Base-by-base conservation (phyloP, 2,797 vertebrate species). In the Rhyacichthys aspro region DNA sequence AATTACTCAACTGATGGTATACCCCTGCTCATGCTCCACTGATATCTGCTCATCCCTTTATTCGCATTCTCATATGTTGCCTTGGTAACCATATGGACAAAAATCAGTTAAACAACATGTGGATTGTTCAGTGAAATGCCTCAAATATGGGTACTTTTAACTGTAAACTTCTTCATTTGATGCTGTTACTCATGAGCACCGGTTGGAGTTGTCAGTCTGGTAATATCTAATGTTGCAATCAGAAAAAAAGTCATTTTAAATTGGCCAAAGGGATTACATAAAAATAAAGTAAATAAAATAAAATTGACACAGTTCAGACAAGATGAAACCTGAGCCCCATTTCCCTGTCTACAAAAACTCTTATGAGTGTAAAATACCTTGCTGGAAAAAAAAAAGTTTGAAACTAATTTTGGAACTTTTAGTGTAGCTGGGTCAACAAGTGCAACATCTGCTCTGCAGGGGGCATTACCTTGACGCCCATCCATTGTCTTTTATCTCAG, bases 81-180 rank as follows among this genome's bases (percentile, higher is more conserved):
- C 81, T 7, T 83, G 78, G 73, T 63, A 87, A 84, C 81, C 55
- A 46, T 47, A 70, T 4, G 47, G 70, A 82, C 72, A 78, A n/a
- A n/a, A n/a, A n/a, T n/a, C n/a, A n/a, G n/a, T n/a, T n/a, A n/a
- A 63, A 67, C 59, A 73, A 74, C 55, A 67, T 80, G 77, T 74
- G 64, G 74, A 84, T 74, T n/a, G n/a, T n/a, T n/a, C n/a, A n/a
- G n/a, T n/a, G n/a, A n/a, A n/a, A n/a, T n/a, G n/a, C n/a, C n/a
- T n/a, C n/a, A 69, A 74, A 69, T 6, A 28, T 28, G 7, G 23
- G 1, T 28, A 28, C 1, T 2, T 28, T 28, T 5, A 28, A 28
- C 23, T 54, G 12, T 7, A 0, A 11, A 14, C 43, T 17, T 19
- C 2, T 36, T 72, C 8, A 39, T 55, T 72, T 63, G 8, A 2